Base-by-base conservation (phyloP, 2,888 invertebrate genomes). In the Deilephila elpenor region DNA sequence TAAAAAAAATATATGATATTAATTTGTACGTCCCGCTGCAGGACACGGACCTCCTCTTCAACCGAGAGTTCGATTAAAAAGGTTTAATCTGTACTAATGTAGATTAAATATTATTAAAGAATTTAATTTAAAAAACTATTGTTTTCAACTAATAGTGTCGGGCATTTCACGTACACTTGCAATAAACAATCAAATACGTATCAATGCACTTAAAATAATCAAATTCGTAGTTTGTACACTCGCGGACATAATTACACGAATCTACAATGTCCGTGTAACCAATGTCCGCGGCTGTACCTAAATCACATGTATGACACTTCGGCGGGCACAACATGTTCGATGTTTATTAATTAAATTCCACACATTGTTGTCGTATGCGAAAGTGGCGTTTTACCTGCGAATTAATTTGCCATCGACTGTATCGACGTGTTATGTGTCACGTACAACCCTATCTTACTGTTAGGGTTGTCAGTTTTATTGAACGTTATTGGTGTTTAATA, bases 331-430 rank as follows among this genome's bases (percentile, higher is more conserved):
- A 62, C 56, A 62, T 56, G 62, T 79, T 78, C 79, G 73, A 81
- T 82, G 77, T 82, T 82, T 80, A 80, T 82, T 87, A 86, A 86
- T 87, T 86, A 85, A 86, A 84, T 85, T 86, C 83, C 84, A 79
- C 82, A 85, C 86, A 85, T 83, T 85, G 84, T 86, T 83, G 74
- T 74, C 77, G 74, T 74, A 80, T 80, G 83, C 83, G 78, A 75
- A 84, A 80, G 84, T 86, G 86, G 80, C 82, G 84, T 85, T 87
- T 86, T 83, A 82, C 85, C 81, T 84, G 84, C 78, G 78, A 84
- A 89, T 87, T 88, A 89, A 88, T 88, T 82, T 80, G 79, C 76
- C 78, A 83, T 79, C 80, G 74, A 76, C 75, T 73, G 72, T 75
- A 72, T 76, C 78, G 75, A 76, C 73, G 78, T 78, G 74, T 74